These are phyloP conservation scores for Scaptomyza montana DNA, from an alignment of 1,140 invertebrate genomes.

Conservation along the genomic window DNA sequence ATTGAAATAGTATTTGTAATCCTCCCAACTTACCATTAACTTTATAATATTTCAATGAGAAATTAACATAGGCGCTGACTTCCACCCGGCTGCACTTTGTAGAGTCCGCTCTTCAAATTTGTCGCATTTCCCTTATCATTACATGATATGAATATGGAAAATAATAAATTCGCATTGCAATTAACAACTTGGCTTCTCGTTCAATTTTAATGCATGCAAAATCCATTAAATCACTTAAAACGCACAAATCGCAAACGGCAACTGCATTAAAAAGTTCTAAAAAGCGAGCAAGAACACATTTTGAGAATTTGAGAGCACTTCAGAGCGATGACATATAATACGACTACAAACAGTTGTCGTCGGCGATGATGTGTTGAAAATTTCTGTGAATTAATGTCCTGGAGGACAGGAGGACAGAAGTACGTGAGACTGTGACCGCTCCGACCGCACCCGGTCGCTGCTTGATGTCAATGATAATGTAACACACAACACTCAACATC, in stretches of 20 bases:
- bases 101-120: constrained; percentile 33
- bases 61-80: constrained; percentile 5
- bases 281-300: constrained; percentile 35
- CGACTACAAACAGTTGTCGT: constrained; percentile 70
- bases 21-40: constrained; percentile 2
- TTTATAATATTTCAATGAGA: constrained; percentile 15
- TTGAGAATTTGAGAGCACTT: constrained; percentile 70
- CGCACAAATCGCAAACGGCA: constrained; percentile 19
- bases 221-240: constrained; percentile 81
- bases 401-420: constrained; percentile 29
- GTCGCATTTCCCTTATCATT: constrained; percentile 58
- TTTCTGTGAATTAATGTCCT: constrained; percentile 42
- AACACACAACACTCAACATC: constrained; percentile 71
- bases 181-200: constrained; percentile 64
- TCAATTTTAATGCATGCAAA: constrained; percentile 67
- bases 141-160: constrained; percentile 7
- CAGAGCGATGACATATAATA: constrained; percentile 75
- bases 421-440: neutral
- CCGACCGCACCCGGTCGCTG: constrained; percentile 2
- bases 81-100: constrained; percentile 44
- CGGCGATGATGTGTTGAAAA: constrained; percentile 32
- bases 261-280: constrained; percentile 37
- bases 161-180: constrained; percentile 59
- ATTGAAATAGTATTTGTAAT: too few species aligned
- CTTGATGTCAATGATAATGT: constrained; percentile 76